These are phyloP conservation scores for Mizuhopecten yessoensis DNA, from an alignment of 1,140 invertebrate genomes.

Conservation along the genomic window DNA sequence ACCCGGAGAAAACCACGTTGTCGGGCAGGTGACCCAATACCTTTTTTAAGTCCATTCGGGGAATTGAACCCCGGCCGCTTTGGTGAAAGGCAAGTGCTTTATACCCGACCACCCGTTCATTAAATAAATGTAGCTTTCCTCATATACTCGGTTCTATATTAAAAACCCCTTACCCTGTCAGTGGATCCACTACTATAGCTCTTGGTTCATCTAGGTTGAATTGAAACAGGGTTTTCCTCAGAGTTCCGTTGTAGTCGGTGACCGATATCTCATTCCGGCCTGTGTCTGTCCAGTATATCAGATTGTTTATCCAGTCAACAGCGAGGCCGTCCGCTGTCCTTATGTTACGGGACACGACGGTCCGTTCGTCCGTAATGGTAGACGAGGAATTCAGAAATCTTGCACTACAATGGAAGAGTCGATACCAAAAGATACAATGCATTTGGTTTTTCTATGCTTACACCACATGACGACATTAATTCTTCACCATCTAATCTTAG, in stretches of 20 bases:
- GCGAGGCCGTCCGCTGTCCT: slow-evolving; percentile 93
- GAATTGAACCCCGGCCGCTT: too few species aligned
- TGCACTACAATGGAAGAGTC: neutral
- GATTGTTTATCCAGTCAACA: slow-evolving; percentile 98
- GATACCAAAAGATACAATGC: too few species aligned
- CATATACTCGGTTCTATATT: too few species aligned
- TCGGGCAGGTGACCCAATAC: too few species aligned
- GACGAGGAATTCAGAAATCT: neutral
- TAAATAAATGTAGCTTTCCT: too few species aligned
- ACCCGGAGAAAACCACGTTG: too few species aligned
- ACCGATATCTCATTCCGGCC: slow-evolving; percentile 95
- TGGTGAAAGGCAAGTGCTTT: too few species aligned
- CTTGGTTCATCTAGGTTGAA: slow-evolving; percentile 95
- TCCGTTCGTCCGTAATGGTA: neutral
- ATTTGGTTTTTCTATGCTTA: too few species aligned
- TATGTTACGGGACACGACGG: slow-evolving; percentile 41
- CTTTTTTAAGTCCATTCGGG: too few species aligned
- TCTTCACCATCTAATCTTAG: too few species aligned
- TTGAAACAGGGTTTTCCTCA: slow-evolving; percentile 93
- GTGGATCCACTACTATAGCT: slow-evolving; percentile 96
- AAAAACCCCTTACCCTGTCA: slow-evolving; percentile 93
- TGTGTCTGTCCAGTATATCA: slow-evolving; percentile 98
- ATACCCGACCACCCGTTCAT: too few species aligned
- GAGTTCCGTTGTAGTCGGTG: slow-evolving; percentile 89
- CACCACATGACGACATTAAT: too few species aligned